Evolutionary conservation across 2,888 invertebrate species (phyloP).

Genomic region (Rambutsinella grinnellia): DNA sequence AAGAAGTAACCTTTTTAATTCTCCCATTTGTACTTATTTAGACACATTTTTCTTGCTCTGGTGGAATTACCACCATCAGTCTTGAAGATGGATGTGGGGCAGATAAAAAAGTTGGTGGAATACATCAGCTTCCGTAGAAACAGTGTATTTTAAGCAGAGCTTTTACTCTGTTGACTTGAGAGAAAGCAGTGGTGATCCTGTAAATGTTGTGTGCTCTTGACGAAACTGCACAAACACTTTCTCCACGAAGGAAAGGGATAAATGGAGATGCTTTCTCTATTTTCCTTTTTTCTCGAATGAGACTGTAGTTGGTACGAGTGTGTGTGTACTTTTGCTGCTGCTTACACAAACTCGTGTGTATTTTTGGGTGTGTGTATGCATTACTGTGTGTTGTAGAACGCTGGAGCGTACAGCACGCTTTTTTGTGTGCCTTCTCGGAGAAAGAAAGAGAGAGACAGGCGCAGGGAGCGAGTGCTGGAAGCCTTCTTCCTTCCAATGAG

Average conservation of each 20-base stretch:
- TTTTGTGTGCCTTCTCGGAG: constrained; percentile 2
- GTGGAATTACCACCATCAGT: no score
- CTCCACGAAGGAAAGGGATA: background rate
- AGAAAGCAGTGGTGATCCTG: constrained; percentile 45
- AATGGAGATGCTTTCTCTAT: constrained; percentile 29
- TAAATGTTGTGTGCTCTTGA: constrained; percentile 39
- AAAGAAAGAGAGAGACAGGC: constrained; percentile 60
- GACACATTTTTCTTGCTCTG: no score
- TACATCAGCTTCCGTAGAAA: background rate
- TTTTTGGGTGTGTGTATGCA: constrained; percentile 19
- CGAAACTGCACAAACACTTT: background rate
- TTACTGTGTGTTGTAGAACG: constrained; percentile 16
- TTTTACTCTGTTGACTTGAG: constrained; percentile 6
- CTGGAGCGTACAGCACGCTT: constrained; percentile 12
- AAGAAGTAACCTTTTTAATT: no score
- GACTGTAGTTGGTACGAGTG: no score
- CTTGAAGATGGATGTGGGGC: constrained; percentile 52
- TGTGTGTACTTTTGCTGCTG: no score
- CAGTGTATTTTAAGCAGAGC: constrained; percentile 5
- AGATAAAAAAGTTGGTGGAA: constrained; percentile 36
- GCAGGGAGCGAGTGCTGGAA: constrained; percentile 66
- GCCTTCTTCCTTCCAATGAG: constrained; percentile 62
- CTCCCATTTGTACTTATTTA: no score
- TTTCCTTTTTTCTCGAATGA: no score
- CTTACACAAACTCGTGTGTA: constrained; percentile 12